Evolutionary conservation across 30 jellyfish, hydroid and myxozoan species (phyloP).

Genomic region (Hydractinia echinata): DNA sequence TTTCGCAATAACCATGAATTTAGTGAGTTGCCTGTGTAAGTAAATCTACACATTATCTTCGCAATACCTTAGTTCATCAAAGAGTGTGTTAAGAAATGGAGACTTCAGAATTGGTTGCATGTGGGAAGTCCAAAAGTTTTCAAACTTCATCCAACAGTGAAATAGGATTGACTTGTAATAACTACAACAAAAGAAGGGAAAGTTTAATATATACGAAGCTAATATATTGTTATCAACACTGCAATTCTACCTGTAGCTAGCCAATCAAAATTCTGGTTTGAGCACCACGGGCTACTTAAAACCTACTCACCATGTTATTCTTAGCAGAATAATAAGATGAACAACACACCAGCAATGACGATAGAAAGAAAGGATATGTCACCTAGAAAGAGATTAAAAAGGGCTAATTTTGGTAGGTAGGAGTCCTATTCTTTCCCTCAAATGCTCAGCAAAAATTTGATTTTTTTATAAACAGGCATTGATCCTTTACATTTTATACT

Average conservation of each 20-base stretch:
- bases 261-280: neutral
- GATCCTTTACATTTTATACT: too few species aligned
- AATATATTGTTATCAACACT: too few species aligned
- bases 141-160: conserved; percentile 16
- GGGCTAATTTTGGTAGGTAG: too few species aligned
- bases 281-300: neutral
- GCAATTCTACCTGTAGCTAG: neutral
- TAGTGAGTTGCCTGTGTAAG: neutral
- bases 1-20: too few species aligned
- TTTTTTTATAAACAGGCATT: too few species aligned
- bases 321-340: conserved; percentile 10
- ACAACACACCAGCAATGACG: conserved; percentile 15
- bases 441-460: too few species aligned
- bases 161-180: conserved; percentile 5
- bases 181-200: neutral
- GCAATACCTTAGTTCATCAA: conserved; percentile 16
- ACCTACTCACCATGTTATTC: conserved; percentile 20
- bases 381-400: conserved; percentile 3
- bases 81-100: neutral
- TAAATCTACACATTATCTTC: neutral
- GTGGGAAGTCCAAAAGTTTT: conserved; percentile 14
- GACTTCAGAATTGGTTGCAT: neutral
- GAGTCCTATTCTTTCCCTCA: neutral
- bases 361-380: conserved; percentile 19
- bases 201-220: too few species aligned